Conservation (phyloP, 2,113 vertebrate species). For the Psilopogon haemacephalus region DNA sequence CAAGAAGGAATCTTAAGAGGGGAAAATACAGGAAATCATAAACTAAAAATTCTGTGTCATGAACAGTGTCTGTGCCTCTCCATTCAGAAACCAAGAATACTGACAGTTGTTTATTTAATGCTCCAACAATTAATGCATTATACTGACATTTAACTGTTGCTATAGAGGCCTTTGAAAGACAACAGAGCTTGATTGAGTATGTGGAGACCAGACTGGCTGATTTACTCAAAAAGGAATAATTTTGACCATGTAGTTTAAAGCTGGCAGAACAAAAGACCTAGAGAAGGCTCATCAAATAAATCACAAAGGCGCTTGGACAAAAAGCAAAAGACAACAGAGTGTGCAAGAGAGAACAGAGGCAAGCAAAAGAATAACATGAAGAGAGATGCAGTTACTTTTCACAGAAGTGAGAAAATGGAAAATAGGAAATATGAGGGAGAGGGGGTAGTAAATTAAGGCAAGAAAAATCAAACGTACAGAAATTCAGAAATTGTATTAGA, state of each 20-base stretch:
- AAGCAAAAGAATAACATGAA: background rate
- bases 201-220: background rate
- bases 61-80: background rate
- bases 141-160: background rate
- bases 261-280: background rate
- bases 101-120: background rate
- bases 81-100: background rate
- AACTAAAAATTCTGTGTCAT: background rate
- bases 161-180: background rate
- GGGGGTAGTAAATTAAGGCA: background rate
- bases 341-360: background rate
- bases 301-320: background rate
- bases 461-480: background rate
- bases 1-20: background rate
- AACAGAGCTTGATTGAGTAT: background rate
- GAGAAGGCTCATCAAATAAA: background rate
- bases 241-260: background rate
- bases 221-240: background rate
- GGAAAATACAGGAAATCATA: background rate
- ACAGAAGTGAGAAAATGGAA: background rate
- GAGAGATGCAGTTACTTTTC: background rate
- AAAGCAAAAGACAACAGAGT: background rate
- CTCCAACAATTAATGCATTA: background rate
- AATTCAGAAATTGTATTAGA: background rate
- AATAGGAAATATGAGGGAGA: background rate